phyloP scores from a whole-genome alignment of 2,113 vertebrate genomes.

The Podarcis cretensis region DNA sequence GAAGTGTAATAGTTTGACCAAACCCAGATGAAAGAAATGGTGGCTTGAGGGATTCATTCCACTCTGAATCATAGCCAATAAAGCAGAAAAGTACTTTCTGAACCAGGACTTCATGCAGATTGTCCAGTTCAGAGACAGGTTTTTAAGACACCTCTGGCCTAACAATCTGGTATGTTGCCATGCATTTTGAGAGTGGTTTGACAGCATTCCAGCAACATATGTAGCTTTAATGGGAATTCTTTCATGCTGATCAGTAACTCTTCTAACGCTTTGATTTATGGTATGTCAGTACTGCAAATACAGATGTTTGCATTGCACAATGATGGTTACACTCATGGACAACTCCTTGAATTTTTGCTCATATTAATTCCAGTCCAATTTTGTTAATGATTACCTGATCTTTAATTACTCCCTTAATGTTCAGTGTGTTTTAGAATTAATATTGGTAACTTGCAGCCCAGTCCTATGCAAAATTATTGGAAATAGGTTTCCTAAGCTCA shows the following conservation, averaged over 20 bases:
- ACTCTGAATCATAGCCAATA: background rate
- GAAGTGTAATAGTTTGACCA: slow-evolving; percentile 42
- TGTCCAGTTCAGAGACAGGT: background rate
- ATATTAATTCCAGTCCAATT: background rate
- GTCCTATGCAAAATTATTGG: background rate
- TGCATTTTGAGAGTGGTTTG: background rate
- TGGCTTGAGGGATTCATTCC: slow-evolving; percentile 29
- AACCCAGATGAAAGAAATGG: slow-evolving; percentile 43
- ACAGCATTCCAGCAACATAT: accelerated
- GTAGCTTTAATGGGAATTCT: background rate
- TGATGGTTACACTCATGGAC: background rate
- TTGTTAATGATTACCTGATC: background rate
- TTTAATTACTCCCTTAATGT: background rate
- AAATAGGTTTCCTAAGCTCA: background rate
- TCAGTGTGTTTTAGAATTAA: background rate
- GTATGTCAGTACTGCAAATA: background rate
- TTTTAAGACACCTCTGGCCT: background rate
- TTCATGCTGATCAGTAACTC: background rate
- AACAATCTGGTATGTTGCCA: background rate
- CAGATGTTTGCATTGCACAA: background rate
- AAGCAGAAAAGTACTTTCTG: slow-evolving; percentile 25
- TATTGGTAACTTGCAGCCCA: background rate
- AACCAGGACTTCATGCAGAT: background rate
- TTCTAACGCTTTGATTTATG: background rate
- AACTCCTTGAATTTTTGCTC: background rate